phyloP scores from a whole-genome alignment of 2,113 vertebrate species.

The Forbesichthys agassizii region DNA sequence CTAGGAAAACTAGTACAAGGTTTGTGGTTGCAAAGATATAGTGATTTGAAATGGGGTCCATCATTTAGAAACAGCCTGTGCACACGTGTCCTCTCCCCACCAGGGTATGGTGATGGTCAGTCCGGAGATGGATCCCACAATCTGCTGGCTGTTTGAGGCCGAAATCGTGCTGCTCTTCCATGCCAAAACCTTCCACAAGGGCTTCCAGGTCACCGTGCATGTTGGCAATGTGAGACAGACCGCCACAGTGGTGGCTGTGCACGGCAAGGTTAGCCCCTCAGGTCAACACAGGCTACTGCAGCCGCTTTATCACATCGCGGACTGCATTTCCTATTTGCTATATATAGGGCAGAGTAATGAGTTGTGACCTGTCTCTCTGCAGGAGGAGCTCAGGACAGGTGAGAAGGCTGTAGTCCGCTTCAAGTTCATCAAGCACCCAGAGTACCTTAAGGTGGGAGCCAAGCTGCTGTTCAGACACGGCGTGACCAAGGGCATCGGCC shows the following conservation, averaged over 20 bases:
- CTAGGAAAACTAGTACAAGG: too few species aligned
- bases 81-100: background rate
- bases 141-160: slow-evolving; percentile 96
- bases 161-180: slow-evolving; percentile 97
- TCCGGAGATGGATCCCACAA: slow-evolving; percentile 95
- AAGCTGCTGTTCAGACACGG: slow-evolving; percentile 97
- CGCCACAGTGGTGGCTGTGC: slow-evolving; percentile 90
- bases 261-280: slow-evolving; percentile 85
- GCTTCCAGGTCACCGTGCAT: slow-evolving; percentile 97
- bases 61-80: background rate
- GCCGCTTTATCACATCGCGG: background rate
- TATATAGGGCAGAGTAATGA: too few species aligned
- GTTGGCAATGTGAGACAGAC: slow-evolving; percentile 96
- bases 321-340: background rate
- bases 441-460: slow-evolving; percentile 95
- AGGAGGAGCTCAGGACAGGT: slow-evolving; percentile 95
- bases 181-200: slow-evolving; percentile 93
- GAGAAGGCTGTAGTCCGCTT: slow-evolving; percentile 97
- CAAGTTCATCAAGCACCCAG: slow-evolving; percentile 96
- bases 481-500: slow-evolving; percentile 96
- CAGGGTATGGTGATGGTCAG: slow-evolving; percentile 99
- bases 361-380: slow-evolving; percentile 21
- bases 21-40: too few species aligned
- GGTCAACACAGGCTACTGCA: background rate
- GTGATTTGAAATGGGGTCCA: too few species aligned